Evolutionary conservation across 2,113 vertebrate genomes (phyloP), one percentile per base, ranked within the genome.

Genomic region (Nothocercus nigrocapillus): DNA sequence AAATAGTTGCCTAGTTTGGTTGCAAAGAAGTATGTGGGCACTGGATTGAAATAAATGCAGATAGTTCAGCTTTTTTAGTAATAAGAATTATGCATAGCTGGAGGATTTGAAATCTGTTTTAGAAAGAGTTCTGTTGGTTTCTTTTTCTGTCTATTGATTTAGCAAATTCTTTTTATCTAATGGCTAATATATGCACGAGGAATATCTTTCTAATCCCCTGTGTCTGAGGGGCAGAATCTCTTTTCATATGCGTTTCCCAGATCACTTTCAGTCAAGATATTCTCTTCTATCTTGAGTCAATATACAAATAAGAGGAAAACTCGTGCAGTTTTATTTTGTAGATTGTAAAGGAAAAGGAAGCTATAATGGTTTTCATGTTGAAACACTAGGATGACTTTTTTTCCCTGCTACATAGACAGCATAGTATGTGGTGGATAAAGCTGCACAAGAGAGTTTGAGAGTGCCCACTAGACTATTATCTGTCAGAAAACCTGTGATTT

Each of bases 111-210:
- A 81, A 78, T 4, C 67, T 78, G 56, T 30, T 95, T 91, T 85
- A 81, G 56, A 45, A 88, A 93, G 7, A 67, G 45, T 56, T 94
- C 67, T 91, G 34, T 85, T 89, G 19, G 11, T 82, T 91, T 91
- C 59, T 90, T 88, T 85, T 94, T 30, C 7, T 15, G 27, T 47
- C 6, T 88, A 62, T 90, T 96, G 85, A 79, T 95, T 96, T 94
- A 92, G 64, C 32, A 94, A 62, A 84, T 78, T 67, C 79, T 90
- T 97, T 94, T 96, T 94, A 91, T 94, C 88, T 81, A 40, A 30
- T 73, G 32, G 51, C 53, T 92, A 86, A 91, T 83, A n/a, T 53
- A 90, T 92, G 76, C 62, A 11, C 27, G 74, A 91, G n/a, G 73
- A 94, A 75, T 88, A 68, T 61, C 74, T 91, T 63, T 93, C 51